Conservation (phyloP, 2,797 vertebrate genomes). For the Rhinogobio ventralis region DNA sequence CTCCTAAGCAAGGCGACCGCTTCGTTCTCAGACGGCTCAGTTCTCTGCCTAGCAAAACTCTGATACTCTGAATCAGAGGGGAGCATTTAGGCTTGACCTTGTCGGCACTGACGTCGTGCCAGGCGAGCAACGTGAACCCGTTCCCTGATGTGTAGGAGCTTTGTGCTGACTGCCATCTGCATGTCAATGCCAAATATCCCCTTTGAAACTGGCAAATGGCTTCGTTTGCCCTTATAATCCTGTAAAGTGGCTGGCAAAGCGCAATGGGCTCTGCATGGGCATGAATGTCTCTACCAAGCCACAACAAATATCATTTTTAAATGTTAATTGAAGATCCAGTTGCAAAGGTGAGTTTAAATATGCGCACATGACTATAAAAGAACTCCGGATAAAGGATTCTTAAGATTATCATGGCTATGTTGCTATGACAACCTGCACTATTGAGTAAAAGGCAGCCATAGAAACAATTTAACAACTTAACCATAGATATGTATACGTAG, state of each 20-base stretch:
- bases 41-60: conserved; percentile 63
- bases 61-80: conserved; percentile 67
- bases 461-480: conserved; percentile 25
- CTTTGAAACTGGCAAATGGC: conserved; percentile 37
- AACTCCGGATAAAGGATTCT: neutral
- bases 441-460: neutral
- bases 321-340: conserved; percentile 1
- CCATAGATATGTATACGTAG: no score
- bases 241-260: conserved; percentile 27
- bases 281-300: neutral
- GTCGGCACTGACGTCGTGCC: conserved; percentile 67
- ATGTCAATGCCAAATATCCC: conserved; percentile 52
- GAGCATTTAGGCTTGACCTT: conserved; percentile 75
- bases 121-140: conserved; percentile 69
- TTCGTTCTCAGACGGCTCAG: conserved; percentile 53
- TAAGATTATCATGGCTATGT: conserved; percentile 44
- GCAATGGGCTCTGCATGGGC: neutral
- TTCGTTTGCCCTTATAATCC: conserved; percentile 47
- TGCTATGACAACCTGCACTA: conserved; percentile 44
- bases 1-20: conserved; percentile 57
- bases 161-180: conserved; percentile 54
- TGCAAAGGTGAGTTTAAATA: neutral
- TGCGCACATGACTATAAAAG: neutral
- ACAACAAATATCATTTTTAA: conserved; percentile 16
- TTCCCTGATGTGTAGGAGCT: conserved; percentile 62